These are phyloP conservation scores for Amphiprion ocellaris DNA, from an alignment of 2,113 vertebrate species.

Conservation along the genomic window DNA sequence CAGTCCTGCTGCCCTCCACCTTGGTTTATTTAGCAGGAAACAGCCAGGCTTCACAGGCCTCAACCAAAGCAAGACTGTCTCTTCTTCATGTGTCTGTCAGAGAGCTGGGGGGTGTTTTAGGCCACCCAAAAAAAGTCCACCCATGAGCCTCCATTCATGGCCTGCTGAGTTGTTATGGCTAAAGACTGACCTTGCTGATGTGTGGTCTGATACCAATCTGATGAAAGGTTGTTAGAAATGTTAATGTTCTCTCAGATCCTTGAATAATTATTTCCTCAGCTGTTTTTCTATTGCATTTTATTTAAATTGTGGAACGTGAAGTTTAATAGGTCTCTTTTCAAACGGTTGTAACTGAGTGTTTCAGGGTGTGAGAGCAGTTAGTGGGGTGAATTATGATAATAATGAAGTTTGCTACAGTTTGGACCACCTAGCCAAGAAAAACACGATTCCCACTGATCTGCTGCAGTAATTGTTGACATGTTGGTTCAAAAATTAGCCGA, in stretches of 20 bases:
- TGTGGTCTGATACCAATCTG: slow-evolving; percentile 30
- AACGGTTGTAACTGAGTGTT: neutral
- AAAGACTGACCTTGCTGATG: slow-evolving; percentile 28
- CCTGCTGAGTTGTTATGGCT: slow-evolving; percentile 15
- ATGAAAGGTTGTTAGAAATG: slow-evolving; percentile 14
- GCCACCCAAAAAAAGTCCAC: slow-evolving; percentile 41
- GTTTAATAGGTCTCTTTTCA: neutral
- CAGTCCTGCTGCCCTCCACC: slow-evolving; percentile 16
- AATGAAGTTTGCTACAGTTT: neutral
- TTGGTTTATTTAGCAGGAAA: slow-evolving; percentile 74
- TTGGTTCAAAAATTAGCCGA: too few relatives aligned
- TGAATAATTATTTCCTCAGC: neutral
- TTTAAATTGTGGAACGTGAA: neutral
- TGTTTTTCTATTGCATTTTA: neutral
- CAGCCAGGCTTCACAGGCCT: slow-evolving; percentile 38
- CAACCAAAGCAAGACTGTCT: slow-evolving; percentile 39
- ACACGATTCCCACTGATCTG: neutral
- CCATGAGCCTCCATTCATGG: neutral
- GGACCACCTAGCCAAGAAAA: slow-evolving; percentile 26
- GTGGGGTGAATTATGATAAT: neutral
- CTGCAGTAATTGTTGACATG: neutral
- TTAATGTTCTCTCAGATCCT: neutral
- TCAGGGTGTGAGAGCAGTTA: neutral
- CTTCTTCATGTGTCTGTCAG: slow-evolving; percentile 31
- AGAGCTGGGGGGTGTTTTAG: neutral